Percentiles rank a stretch among this genome's conserved stretches.
phyloP scores from a whole-genome alignment of 2,113 vertebrate genomes.

The Atlantisia rogersi region DNA sequence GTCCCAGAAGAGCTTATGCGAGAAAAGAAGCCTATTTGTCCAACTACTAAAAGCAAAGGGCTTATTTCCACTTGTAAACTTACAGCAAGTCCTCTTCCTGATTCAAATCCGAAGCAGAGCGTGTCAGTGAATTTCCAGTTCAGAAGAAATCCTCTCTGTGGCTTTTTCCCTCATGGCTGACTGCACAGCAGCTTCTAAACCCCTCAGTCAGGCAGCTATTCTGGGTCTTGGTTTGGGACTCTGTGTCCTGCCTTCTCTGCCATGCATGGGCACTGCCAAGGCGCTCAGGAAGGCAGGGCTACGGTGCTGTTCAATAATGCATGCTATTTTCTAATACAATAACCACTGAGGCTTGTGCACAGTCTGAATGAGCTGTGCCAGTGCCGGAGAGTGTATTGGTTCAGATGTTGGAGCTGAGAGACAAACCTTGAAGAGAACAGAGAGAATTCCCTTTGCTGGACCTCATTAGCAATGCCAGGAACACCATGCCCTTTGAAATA shows the following conservation, averaged over 20 bases:
- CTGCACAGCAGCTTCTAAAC: background rate
- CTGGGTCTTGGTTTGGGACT: background rate
- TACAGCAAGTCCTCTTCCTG: background rate
- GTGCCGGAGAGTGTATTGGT: accelerated
- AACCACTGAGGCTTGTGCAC: background rate
- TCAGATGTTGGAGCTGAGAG: background rate
- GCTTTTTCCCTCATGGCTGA: background rate
- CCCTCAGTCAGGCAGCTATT: background rate
- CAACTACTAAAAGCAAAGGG: background rate
- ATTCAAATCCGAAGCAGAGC: background rate
- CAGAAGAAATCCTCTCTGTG: slow-evolving; percentile 13
- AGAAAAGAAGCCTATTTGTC: slow-evolving; percentile 5
- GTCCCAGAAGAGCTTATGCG: background rate
- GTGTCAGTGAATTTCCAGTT: background rate
- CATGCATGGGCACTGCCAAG: background rate
- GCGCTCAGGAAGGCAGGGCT: background rate
- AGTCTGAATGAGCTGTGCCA: background rate
- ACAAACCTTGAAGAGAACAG: background rate
- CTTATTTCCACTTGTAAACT: slow-evolving; percentile 16
- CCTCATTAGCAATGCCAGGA: background rate
- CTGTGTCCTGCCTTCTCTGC: background rate
- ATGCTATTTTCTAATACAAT: background rate
- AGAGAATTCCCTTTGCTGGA: background rate
- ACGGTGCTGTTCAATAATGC: background rate
- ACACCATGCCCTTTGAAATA: background rate